These are phyloP conservation scores for Plumapathes pennacea DNA, from an alignment of 92 coral and sea anemone species.

Conservation along the genomic window DNA sequence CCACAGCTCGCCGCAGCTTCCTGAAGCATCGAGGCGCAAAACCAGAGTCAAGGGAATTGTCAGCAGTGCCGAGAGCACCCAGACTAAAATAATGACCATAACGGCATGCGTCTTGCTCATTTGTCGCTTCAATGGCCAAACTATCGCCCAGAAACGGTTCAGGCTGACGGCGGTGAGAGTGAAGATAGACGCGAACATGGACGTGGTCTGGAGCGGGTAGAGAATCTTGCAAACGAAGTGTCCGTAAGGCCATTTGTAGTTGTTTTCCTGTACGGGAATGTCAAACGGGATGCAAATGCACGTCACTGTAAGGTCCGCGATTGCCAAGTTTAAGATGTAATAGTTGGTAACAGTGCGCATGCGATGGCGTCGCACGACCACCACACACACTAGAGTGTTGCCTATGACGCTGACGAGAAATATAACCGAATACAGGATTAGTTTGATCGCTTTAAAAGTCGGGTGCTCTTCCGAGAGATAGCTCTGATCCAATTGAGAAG, in stretches of 20 bases:
- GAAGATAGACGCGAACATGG: conserved; percentile 69
- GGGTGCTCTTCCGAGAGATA: no score
- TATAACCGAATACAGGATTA: conserved; percentile 58
- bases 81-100: conserved; percentile 40
- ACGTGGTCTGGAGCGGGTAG: conserved; percentile 76
- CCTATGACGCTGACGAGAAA: conserved; percentile 69
- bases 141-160: conserved; percentile 88
- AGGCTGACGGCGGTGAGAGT: conserved; percentile 71
- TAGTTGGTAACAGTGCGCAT: conserved; percentile 83
- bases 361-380: conserved; percentile 51
- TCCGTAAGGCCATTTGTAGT: conserved; percentile 80
- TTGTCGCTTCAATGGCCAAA: conserved; percentile 74
- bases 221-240: conserved; percentile 64
- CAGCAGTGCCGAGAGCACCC: conserved; percentile 63
- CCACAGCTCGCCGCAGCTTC: conserved; percentile 80
- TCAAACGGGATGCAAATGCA: conserved; percentile 82
- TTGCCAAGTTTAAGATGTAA: conserved; percentile 63
- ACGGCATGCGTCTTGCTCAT: conserved; percentile 60
- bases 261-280: conserved; percentile 68
- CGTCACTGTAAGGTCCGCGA: conserved; percentile 76
- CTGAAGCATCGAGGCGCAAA: conserved; percentile 10
- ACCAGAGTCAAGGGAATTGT: conserved; percentile 62
- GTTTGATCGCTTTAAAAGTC: conserved; percentile 61
- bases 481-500: no score
- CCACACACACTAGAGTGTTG: conserved; percentile 69